Conservation (phyloP, 2,797 vertebrate genomes). For the Lophius americanus region DNA sequence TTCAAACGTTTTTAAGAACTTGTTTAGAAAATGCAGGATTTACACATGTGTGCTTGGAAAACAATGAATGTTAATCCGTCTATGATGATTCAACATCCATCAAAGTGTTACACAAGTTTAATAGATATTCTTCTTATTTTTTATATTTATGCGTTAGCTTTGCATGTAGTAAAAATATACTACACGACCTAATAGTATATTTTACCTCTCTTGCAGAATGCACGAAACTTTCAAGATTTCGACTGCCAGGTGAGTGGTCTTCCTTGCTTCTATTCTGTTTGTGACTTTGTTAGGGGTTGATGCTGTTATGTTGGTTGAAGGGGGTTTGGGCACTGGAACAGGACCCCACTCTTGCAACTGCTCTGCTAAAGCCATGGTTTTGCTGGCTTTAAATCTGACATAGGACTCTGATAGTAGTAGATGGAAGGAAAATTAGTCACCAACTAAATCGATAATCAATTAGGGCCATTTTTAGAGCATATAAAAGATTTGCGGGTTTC, state of each 20-base stretch:
- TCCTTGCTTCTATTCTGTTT: background rate
- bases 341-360: constrained; percentile 1
- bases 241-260: constrained; percentile 92
- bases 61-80: background rate
- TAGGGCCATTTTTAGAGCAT: too few relatives aligned
- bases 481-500: too few relatives aligned
- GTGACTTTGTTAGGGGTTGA: background rate
- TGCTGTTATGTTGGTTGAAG: background rate
- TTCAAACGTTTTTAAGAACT: background rate
- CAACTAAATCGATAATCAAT: too few relatives aligned
- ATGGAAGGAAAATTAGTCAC: too few relatives aligned
- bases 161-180: too few relatives aligned
- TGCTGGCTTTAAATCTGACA: constrained; percentile 25
- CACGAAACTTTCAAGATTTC: constrained; percentile 95
- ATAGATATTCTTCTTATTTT: too few relatives aligned
- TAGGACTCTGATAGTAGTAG: too few relatives aligned
- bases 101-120: background rate
- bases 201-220: constrained; percentile 84
- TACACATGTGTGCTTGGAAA: background rate
- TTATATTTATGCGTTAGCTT: too few relatives aligned
- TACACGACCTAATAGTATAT: background rate
- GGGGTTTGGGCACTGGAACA: constrained; percentile 5
- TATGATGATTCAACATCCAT: background rate
- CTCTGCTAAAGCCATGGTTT: constrained; percentile 12
- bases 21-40: background rate